Evolutionary conservation across 2,797 vertebrate species (phyloP).

Genomic region (Megalops cyprinoides): DNA sequence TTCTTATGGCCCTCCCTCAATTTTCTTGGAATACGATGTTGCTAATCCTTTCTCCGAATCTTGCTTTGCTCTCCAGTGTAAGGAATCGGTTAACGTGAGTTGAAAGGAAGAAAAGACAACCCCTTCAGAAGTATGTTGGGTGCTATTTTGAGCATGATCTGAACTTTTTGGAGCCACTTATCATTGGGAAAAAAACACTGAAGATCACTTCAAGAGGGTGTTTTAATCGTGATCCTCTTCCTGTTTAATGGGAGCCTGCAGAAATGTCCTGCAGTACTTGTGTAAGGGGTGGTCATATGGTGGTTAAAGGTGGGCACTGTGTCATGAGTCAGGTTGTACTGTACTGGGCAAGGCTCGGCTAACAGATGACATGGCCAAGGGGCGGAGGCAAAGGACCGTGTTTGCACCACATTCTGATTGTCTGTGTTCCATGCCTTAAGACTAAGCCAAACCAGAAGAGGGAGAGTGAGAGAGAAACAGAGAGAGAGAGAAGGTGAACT

Average conservation of each 20-base stretch:
- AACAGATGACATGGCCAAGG: neutral
- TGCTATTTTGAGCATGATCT: too few relatives aligned
- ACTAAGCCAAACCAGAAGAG: neutral
- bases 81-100: neutral
- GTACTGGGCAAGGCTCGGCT: neutral
- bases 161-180: too few relatives aligned
- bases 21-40: neutral
- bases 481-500: slow-evolving; percentile 55
- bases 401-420: slow-evolving; percentile 6
- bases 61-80: neutral
- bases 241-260: neutral
- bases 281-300: neutral
- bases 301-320: neutral
- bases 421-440: slow-evolving; percentile 17
- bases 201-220: too few relatives aligned
- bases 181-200: too few relatives aligned
- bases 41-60: neutral
- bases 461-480: slow-evolving; percentile 20
- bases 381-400: neutral
- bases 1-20: neutral
- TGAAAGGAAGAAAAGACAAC: neutral
- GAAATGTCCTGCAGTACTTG: neutral
- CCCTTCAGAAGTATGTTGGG: too few relatives aligned
- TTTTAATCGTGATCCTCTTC: neutral
- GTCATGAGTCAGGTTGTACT: neutral